A percentile compares a stretch with the other conserved stretches of the same genome.
Evolutionary conservation across 1,140 invertebrate species (phyloP).

Genomic region (Calosoma granatense): DNA sequence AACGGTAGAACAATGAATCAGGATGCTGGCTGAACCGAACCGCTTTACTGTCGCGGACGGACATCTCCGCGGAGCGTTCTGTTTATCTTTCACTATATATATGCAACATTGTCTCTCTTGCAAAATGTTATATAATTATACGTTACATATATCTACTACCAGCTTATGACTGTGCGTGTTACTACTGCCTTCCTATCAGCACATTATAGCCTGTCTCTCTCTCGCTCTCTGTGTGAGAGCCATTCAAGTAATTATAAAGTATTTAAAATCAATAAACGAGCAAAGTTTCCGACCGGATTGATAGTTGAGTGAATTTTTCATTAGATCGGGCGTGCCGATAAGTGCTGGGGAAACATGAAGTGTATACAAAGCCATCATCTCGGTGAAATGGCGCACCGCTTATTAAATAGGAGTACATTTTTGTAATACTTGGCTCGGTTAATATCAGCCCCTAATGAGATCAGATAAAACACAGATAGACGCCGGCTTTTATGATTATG

Average conservation of each 20-base stretch:
- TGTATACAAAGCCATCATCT: too few relatives aligned
- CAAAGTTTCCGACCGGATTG: not conserved
- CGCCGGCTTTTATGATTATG: not conserved
- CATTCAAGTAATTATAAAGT: not conserved
- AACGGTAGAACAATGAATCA: slow-evolving; percentile 19
- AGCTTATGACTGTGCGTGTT: too few relatives aligned
- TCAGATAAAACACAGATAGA: too few relatives aligned
- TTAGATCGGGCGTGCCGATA: not conserved
- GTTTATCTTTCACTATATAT: not conserved
- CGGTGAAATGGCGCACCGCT: not conserved
- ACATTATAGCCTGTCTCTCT: too few relatives aligned
- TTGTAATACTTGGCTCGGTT: not conserved
- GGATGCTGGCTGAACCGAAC: too few relatives aligned
- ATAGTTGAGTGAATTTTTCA: not conserved
- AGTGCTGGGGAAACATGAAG: too few relatives aligned
- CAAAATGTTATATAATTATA: not conserved
- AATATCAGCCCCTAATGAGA: not conserved
- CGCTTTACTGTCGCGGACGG: not conserved
- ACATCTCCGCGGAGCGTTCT: not conserved
- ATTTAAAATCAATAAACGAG: not conserved
- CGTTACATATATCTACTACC: not conserved
- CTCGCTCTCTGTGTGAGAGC: too few relatives aligned
- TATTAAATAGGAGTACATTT: not conserved
- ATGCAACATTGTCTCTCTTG: not conserved
- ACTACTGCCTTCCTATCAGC: too few relatives aligned